Percentiles rank a stretch among this genome's conserved stretches.
Evolutionary conservation across 2,888 invertebrate genomes (phyloP).

Genomic region (Lysandra coridon): DNA sequence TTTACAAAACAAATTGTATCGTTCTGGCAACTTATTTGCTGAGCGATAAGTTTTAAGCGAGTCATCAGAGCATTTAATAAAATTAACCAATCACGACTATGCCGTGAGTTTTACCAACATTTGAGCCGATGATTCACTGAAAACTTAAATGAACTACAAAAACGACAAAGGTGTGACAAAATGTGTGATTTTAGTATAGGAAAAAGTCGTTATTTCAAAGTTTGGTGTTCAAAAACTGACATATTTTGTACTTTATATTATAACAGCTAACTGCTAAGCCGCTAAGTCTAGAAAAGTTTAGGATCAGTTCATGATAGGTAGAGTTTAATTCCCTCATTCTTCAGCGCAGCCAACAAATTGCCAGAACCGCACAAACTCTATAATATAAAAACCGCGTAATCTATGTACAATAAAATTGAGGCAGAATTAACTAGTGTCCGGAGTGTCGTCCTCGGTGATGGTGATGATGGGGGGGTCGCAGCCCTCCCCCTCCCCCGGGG

Average conservation of each 20-base stretch:
- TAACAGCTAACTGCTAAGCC: no score
- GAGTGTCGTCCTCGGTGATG: constrained; percentile 73
- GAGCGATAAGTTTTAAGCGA: neutral
- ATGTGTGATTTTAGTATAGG: neutral
- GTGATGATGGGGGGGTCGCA: constrained; percentile 70
- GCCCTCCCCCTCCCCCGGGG: constrained; percentile 58
- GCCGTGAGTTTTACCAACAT: neutral
- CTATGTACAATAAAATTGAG: constrained; percentile 53
- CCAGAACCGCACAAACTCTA: constrained; percentile 42
- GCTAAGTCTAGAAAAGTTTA: no score
- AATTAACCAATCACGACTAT: neutral
- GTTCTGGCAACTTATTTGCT: neutral
- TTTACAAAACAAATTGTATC: constrained; percentile 40
- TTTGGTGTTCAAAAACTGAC: neutral
- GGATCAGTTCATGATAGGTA: no score
- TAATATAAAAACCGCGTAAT: constrained; percentile 42
- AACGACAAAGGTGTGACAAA: neutral
- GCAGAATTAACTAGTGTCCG: constrained; percentile 68
- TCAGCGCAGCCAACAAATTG: neutral
- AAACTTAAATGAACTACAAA: neutral
- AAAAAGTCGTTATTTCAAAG: neutral
- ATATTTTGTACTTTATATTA: neutral
- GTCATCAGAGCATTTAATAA: neutral
- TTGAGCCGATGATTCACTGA: neutral
- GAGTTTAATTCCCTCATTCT: no score